Evolutionary conservation across 2,888 invertebrate genomes (phyloP).

Genomic region (Vanessa cardui): DNA sequence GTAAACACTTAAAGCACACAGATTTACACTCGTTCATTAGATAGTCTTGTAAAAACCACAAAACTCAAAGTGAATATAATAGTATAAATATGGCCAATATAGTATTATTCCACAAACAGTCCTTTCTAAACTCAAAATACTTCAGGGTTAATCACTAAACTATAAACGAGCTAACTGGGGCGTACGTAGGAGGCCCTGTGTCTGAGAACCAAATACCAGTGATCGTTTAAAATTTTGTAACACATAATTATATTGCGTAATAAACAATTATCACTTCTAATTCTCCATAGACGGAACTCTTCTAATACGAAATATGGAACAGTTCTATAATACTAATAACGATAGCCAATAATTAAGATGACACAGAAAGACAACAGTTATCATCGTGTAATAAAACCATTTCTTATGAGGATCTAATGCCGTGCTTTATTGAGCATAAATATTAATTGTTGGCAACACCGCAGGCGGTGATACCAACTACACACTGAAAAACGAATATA

Average conservation of each 20-base stretch:
- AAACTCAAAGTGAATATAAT: too few species aligned
- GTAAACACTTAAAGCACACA: too few species aligned
- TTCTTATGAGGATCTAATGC: not conserved
- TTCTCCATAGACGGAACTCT: too few species aligned
- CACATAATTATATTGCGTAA: conserved; percentile 33
- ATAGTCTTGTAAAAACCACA: too few species aligned
- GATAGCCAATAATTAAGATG: too few species aligned
- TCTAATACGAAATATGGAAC: too few species aligned
- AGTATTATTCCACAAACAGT: conserved; percentile 6
- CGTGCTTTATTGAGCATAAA: conserved; percentile 13
- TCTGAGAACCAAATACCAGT: conserved; percentile 54
- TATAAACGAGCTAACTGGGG: conserved; percentile 60
- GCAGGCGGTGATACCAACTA: conserved; percentile 36
- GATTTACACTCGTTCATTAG: too few species aligned
- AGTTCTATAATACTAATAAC: too few species aligned
- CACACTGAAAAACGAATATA: conserved; percentile 13
- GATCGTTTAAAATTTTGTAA: conserved; percentile 40
- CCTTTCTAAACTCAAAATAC: conserved; percentile 47
- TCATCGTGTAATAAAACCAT: too few species aligned
- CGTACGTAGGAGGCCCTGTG: conserved; percentile 58
- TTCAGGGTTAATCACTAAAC: conserved; percentile 60
- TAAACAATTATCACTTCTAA: conserved; percentile 1
- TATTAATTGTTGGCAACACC: conserved; percentile 52
- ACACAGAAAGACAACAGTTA: too few species aligned
- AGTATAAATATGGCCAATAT: not conserved